Evolutionary conservation across 2,113 vertebrate genomes (phyloP).

Genomic region (Camelus bactrianus): DNA sequence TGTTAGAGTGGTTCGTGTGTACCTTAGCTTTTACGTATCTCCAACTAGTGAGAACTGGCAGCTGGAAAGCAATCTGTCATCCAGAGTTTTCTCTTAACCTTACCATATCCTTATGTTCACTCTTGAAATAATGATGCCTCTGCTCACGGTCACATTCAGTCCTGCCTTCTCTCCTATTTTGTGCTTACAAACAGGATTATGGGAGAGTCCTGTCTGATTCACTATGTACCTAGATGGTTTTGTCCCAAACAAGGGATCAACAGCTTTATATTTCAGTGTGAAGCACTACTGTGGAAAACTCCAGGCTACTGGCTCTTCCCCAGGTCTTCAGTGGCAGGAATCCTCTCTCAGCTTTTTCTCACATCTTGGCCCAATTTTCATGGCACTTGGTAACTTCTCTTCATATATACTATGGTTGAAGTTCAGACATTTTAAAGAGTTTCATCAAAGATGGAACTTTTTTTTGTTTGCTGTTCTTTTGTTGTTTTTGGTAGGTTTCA

Average conservation of each 20-base stretch:
- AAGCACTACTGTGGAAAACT: background rate
- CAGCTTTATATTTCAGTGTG: background rate
- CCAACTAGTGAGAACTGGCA: background rate
- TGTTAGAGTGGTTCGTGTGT: background rate
- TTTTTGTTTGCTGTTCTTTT: background rate
- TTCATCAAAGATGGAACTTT: background rate
- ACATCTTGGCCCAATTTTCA: conserved; percentile 19
- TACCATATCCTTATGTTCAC: background rate
- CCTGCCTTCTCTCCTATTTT: background rate
- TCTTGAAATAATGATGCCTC: background rate
- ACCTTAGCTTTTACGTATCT: background rate
- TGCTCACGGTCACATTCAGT: background rate
- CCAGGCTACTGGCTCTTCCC: background rate
- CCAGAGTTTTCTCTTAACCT: background rate
- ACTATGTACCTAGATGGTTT: background rate
- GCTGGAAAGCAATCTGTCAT: conserved; percentile 17
- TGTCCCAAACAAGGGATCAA: background rate
- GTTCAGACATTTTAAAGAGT: background rate
- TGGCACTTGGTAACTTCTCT: background rate
- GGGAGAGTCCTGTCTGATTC: background rate
- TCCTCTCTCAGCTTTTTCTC: background rate
- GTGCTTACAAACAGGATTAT: background rate
- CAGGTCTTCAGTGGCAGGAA: background rate
- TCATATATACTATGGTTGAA: background rate
- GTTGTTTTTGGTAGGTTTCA: background rate